Base-by-base conservation (phyloP, 1,140 invertebrate genomes). In the Laodelphax striatellus region DNA sequence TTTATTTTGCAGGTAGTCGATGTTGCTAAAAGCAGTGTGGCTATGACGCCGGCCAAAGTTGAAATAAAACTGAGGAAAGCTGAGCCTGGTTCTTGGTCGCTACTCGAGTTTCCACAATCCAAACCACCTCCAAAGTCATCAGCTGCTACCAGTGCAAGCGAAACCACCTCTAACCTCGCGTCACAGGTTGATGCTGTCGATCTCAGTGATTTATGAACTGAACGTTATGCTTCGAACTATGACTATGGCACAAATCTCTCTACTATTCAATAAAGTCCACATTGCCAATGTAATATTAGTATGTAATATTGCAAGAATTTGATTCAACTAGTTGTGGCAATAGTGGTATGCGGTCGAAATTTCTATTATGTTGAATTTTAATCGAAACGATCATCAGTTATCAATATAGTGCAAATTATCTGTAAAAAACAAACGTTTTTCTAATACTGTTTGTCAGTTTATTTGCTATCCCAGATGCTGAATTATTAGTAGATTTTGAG, bases 51-150 rank as follows among this genome's bases (percentile, higher is more conserved):
- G 53, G 88, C 93, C n/a, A 98, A 98, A 82, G 83, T 97, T 17
- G 96, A 99, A 76, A 88, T 99, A 11, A 93, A 89, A 67, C 70
- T 99, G 67, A 88, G 84, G 62, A 98, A 99, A 76, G 83, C 80
- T 1, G 89, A 93, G 67, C 77, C 85, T 2, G 83, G 86, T 17
- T 82, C 82, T 52, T 98, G 96, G 96, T 68, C 77, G 2, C 84
- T 83, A 64, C 70, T 94, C 10, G 81, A 88, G 67, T 80, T 88
- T 66, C 81, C 83, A 3, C 73, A 77, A 62, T 28, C 14, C 42
- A 68, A 54, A 55, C 63, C 31, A 31, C 41, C 57, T 60, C 41
- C n/a, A 19, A 44, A 55, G 22, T 55, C 52, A 43, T 4, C 21
- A 21, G 24, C 62, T 46, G 43, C 16, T 4, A 60, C 68, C 21